These are phyloP conservation scores for human DNA, from an alignment of 2,113 vertebrate genomes.

Conservation along the genomic window GRCh38 chr13:67984001-67984500, in stretches of 20 bases:
- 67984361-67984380: neutral
- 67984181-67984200: neutral
- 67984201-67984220: neutral
- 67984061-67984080: neutral
- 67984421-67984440: neutral
- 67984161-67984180: neutral
- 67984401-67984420: neutral
- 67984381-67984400: neutral
- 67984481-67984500: neutral
- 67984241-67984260: neutral
- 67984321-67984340: neutral
- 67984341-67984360: neutral
- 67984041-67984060: conserved; percentile 31
- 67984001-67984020: conserved; percentile 48
- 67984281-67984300: neutral
- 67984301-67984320: neutral
- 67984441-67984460: neutral
- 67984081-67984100: neutral
- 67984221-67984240: neutral
- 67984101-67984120: neutral
- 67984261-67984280: neutral
- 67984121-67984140: neutral
- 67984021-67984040: neutral
- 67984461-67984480: neutral
- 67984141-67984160: neutral